These are phyloP conservation scores for Tenthredo livida DNA, from an alignment of 2,888 invertebrate species.

Conservation along the genomic window DNA sequence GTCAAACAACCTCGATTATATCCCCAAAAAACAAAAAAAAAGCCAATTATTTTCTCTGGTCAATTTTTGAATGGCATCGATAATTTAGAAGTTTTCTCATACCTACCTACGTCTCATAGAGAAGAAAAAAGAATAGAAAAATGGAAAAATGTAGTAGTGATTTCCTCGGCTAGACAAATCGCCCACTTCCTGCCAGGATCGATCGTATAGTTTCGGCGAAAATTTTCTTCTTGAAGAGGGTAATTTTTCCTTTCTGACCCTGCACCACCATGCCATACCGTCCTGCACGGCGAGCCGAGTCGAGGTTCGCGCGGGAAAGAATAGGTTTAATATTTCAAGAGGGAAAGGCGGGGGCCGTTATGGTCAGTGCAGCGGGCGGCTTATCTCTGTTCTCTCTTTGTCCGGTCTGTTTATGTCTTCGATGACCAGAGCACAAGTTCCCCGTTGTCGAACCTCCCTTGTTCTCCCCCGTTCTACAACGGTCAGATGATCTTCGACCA, in stretches of 20 bases:
- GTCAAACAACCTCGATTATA: background rate
- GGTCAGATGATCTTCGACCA: constrained; percentile 47
- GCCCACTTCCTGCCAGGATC: constrained; percentile 22
- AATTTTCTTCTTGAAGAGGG: constrained; percentile 21
- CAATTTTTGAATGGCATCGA: background rate
- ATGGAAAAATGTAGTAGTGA: background rate
- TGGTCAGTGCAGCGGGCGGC: constrained; percentile 43
- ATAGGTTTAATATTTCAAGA: constrained; percentile 50
- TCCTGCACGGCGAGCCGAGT: background rate
- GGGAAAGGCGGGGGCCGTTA: background rate
- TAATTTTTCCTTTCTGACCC: background rate
- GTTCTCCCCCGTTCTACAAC: constrained; percentile 16
- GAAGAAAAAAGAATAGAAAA: background rate
- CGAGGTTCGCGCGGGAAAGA: constrained; percentile 32
- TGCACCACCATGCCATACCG: background rate
- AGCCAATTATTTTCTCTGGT: background rate
- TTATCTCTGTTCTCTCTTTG: constrained; percentile 50
- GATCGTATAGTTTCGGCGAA: background rate
- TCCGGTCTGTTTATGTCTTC: constrained; percentile 51
- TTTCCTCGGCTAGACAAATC: background rate
- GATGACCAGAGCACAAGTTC: constrained; percentile 38
- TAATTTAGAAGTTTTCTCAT: background rate
- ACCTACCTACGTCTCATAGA: background rate
- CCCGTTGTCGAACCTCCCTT: constrained; percentile 15
- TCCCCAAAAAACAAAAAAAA: background rate